phyloP scores from a whole-genome alignment of 2,113 vertebrate species.

The Dunckerocampus dactyliophorus region DNA sequence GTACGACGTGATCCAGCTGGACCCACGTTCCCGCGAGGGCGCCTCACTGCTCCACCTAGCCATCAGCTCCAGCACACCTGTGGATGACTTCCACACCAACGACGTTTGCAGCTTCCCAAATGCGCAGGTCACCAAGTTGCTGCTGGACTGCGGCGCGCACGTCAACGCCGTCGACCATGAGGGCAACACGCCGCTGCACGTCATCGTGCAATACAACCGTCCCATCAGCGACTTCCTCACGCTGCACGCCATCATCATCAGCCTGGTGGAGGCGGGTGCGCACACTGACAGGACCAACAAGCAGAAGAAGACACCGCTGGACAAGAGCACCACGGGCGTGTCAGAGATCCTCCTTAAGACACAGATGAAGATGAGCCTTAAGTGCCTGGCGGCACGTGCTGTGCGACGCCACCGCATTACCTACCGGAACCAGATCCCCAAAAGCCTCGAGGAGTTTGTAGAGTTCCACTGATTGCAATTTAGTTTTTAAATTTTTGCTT shows the following conservation, averaged over 20 bases:
- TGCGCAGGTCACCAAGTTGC: slow-evolving; percentile 86
- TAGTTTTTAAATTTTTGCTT: background rate
- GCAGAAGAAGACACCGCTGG: slow-evolving; percentile 94
- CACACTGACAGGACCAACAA: slow-evolving; percentile 98
- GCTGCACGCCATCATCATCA: slow-evolving; percentile 94
- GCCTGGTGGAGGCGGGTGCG: slow-evolving; percentile 92
- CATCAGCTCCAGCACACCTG: slow-evolving; percentile 89
- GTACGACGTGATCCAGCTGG: slow-evolving; percentile 87
- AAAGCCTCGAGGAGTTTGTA: slow-evolving; percentile 94
- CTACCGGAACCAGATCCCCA: slow-evolving; percentile 95
- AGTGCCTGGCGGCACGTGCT: slow-evolving; percentile 97
- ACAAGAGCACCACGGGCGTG: slow-evolving; percentile 95
- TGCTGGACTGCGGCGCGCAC: slow-evolving; percentile 89
- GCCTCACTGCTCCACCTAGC: slow-evolving; percentile 87
- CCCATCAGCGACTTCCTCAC: slow-evolving; percentile 99
- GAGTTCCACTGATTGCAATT: slow-evolving; percentile 81
- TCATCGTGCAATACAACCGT: slow-evolving; percentile 97
- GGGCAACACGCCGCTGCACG: slow-evolving; percentile 91
- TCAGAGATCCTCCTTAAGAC: slow-evolving; percentile 97
- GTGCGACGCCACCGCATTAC: slow-evolving; percentile 88
- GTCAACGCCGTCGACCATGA: slow-evolving; percentile 89
- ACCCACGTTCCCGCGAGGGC: slow-evolving; percentile 87
- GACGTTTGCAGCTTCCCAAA: slow-evolving; percentile 97
- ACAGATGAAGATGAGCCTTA: slow-evolving; percentile 98
- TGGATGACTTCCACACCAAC: slow-evolving; percentile 97